Conservation (phyloP, 1,140 invertebrate species). For the Adelges cooleyi region DNA sequence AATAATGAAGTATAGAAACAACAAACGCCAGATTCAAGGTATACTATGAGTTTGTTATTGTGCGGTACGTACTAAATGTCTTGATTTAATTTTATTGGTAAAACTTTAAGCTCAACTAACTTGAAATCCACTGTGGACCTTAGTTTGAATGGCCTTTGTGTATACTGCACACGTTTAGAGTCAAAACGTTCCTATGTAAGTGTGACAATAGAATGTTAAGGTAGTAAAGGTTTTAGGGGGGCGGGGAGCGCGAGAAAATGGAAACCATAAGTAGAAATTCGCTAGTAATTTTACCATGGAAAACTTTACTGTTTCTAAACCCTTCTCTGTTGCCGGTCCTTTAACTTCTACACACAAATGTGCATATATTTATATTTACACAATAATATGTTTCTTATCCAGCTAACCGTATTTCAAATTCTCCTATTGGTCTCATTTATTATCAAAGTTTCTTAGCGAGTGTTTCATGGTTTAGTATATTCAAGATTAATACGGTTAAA, state of each 20-base stretch:
- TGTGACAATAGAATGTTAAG: background rate
- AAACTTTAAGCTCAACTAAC: background rate
- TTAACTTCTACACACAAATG: too few species aligned
- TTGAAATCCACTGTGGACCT: background rate
- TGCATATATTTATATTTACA: too few species aligned
- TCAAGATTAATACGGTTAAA: too few species aligned
- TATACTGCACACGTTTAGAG: background rate
- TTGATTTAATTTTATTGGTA: background rate
- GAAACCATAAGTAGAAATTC: slow-evolving; percentile 2
- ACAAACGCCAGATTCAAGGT: too few species aligned
- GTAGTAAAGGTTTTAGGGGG: background rate
- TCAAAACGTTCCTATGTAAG: background rate
- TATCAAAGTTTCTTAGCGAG: slow-evolving; percentile 15
- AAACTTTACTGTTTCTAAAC: slow-evolving; percentile 3
- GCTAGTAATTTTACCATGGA: slow-evolving; percentile 2
- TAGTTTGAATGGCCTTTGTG: background rate
- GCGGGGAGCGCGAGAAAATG: background rate
- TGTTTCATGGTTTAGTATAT: too few species aligned
- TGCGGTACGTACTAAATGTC: background rate
- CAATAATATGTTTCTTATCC: too few species aligned
- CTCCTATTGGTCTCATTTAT: slow-evolving; percentile 20
- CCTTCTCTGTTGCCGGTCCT: too few species aligned
- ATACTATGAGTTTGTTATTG: too few species aligned
- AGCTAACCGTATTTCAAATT: too few species aligned
- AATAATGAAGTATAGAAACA: too few species aligned